These are phyloP conservation scores for Pseudomugil gertrudae DNA, from an alignment of 2,797 vertebrate genomes.

Conservation along the genomic window DNA sequence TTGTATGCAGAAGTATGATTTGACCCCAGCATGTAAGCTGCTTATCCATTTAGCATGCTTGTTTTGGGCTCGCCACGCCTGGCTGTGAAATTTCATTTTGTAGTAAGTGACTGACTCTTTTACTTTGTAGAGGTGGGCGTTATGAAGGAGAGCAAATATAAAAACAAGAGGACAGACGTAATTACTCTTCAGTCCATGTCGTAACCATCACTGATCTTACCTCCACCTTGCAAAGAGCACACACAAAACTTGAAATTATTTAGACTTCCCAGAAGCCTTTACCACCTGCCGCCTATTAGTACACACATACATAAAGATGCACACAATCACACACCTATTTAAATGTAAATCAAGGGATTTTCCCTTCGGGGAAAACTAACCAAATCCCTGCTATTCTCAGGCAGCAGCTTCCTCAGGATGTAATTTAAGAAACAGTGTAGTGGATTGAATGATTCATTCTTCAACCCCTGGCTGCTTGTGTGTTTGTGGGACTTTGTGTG, in stretches of 20 bases:
- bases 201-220: constrained; percentile 15
- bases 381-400: constrained; percentile 36
- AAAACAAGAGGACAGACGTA: constrained; percentile 12
- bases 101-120: constrained; percentile 46
- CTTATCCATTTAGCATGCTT: constrained; percentile 71
- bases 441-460: constrained; percentile 50
- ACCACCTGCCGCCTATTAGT: constrained; percentile 27
- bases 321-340: constrained; percentile 59
- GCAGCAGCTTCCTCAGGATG: constrained; percentile 57
- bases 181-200: constrained; percentile 5
- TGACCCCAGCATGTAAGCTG: constrained; percentile 68
- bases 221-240: background rate
- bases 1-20: constrained; percentile 44
- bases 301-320: constrained; percentile 24
- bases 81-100: constrained; percentile 61
- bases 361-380: constrained; percentile 51
- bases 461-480: constrained; percentile 27
- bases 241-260: constrained; percentile 41
- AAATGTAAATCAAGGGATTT: constrained; percentile 74
- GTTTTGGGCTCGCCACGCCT: constrained; percentile 48
- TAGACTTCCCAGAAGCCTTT: constrained; percentile 17
- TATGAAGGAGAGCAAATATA: constrained; percentile 2
- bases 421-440: constrained; percentile 54
- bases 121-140: constrained; percentile 18
- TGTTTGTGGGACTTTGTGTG: constrained; percentile 12